Conservation (phyloP, 2,888 invertebrate genomes). For the Mimachlamys varia region DNA sequence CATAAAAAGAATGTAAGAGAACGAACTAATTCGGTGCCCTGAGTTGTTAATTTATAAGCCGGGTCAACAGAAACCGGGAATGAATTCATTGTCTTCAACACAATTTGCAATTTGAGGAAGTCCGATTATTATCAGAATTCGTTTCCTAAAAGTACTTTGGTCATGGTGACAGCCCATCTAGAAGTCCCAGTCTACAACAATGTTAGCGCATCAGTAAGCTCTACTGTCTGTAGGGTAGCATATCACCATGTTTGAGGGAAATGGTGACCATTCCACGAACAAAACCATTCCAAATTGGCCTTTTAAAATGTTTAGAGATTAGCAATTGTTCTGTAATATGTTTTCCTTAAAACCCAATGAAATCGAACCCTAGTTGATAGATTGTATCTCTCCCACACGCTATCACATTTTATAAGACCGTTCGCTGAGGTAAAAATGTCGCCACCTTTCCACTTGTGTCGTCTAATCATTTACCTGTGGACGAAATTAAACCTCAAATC, state of each 20-base stretch:
- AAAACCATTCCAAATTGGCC: slow-evolving; percentile 9
- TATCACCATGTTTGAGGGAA: background rate
- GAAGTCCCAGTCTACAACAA: too few species aligned
- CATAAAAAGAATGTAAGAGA: background rate
- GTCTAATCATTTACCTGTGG: background rate
- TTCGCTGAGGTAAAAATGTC: slow-evolving; percentile 24
- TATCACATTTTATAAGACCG: background rate
- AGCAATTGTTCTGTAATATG: slow-evolving; percentile 9
- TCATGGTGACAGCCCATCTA: background rate
- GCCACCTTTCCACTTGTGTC: slow-evolving; percentile 23
- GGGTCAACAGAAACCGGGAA: background rate
- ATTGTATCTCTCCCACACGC: background rate
- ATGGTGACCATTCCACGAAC: background rate
- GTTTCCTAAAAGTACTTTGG: background rate
- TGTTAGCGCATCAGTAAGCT: too few species aligned
- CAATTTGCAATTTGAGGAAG: background rate
- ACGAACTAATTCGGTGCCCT: background rate
- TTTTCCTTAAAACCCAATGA: slow-evolving; percentile 21
- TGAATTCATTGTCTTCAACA: background rate
- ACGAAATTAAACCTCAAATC: slow-evolving; percentile 15
- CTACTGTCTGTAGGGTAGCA: background rate
- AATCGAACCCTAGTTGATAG: background rate
- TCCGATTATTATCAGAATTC: background rate
- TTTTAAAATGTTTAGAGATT: slow-evolving; percentile 1
- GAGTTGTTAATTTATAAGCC: background rate